These are phyloP conservation scores for Sebastolobus altivelis DNA, from an alignment of 2,797 vertebrate species.

Conservation along the genomic window DNA sequence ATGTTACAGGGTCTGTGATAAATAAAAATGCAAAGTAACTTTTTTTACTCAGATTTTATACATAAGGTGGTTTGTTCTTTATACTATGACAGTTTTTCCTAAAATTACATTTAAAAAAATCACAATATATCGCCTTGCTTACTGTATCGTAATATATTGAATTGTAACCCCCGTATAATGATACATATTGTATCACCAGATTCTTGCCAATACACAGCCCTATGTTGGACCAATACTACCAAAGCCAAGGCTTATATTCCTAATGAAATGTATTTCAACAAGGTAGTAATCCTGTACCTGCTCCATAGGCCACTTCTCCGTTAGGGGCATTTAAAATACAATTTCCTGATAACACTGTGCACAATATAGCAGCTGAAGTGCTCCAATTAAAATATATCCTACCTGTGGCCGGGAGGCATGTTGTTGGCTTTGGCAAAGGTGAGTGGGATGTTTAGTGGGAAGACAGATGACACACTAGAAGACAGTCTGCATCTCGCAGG, in stretches of 20 bases:
- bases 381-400: slow-evolving; percentile 23
- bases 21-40: too few relatives aligned
- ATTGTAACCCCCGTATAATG: neutral
- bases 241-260: neutral
- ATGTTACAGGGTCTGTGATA: too few relatives aligned
- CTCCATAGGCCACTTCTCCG: slow-evolving; percentile 1
- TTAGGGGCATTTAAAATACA: slow-evolving; percentile 1
- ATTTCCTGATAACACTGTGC: slow-evolving; percentile 22
- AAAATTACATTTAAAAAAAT: too few relatives aligned
- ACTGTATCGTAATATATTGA: neutral
- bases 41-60: too few relatives aligned
- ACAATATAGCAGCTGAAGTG: slow-evolving; percentile 12
- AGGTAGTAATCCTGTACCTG: neutral
- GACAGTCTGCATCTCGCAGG: slow-evolving; percentile 52
- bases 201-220: neutral
- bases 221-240: neutral
- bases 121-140: too few relatives aligned
- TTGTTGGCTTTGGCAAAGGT: slow-evolving; percentile 59
- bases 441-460: slow-evolving; percentile 57
- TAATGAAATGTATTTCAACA: neutral
- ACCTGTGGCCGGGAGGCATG: slow-evolving; percentile 51
- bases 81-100: too few relatives aligned
- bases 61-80: too few relatives aligned
- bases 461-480: slow-evolving; percentile 70
- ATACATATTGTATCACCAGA: neutral